Evolutionary conservation across 2,888 invertebrate species (phyloP).

Genomic region (Nephrotoma flavescens): DNA sequence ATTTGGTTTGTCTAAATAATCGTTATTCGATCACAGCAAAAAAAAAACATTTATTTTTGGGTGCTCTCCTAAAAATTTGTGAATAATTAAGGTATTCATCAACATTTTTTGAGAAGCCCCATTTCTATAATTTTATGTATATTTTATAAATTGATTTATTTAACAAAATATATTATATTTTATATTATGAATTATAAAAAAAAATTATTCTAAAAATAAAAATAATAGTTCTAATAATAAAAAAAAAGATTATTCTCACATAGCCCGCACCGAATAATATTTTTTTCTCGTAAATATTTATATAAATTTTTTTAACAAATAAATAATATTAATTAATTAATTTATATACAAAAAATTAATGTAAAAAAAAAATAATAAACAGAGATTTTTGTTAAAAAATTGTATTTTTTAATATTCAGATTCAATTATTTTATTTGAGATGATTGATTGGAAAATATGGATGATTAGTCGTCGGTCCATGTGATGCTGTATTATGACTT

Average conservation of each 20-base stretch:
- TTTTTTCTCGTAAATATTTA: not conserved
- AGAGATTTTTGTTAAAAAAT: slow-evolving; percentile 16
- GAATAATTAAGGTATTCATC: no score
- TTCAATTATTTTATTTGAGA: slow-evolving; percentile 19
- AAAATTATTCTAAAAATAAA: not conserved
- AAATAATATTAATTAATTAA: slow-evolving; percentile 3
- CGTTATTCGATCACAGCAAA: not conserved
- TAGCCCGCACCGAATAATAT: slow-evolving; percentile 11
- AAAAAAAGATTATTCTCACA: slow-evolving; percentile 9
- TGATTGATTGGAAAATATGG: slow-evolving; percentile 27
- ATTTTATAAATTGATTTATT: not conserved
- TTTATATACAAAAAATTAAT: slow-evolving; percentile 17
- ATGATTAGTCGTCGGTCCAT: slow-evolving; percentile 12
- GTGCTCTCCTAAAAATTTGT: no score
- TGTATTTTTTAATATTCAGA: not conserved
- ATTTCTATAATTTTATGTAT: not conserved
- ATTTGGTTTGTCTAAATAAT: not conserved
- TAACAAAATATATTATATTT: slow-evolving; percentile 7
- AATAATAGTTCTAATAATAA: not conserved
- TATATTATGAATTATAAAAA: not conserved
- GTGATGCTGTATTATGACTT: slow-evolving; percentile 11
- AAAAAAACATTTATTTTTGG: not conserved
- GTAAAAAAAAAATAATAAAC: slow-evolving; percentile 22
- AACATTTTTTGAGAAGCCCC: no score
- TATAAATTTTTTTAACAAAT: slow-evolving; percentile 1